Conservation (phyloP, 2,113 vertebrate genomes). For the Micronycteris hirsuta region DNA sequence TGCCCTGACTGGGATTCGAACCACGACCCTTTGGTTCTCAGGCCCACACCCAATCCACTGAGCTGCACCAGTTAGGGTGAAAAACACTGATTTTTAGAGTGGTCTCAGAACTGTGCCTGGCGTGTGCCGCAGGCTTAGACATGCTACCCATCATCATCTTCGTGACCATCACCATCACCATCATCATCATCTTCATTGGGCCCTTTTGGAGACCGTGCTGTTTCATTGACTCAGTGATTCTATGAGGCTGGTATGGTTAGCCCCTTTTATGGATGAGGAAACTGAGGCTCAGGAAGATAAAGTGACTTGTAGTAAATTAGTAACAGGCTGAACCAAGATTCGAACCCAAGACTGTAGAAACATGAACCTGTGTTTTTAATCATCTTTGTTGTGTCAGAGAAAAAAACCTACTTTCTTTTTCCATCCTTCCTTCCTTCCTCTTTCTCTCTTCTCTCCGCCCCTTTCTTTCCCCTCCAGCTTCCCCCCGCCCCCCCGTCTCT, state of each 20-base stretch:
- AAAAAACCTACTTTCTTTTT: not conserved
- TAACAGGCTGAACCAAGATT: not conserved
- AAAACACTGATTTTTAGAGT: not conserved
- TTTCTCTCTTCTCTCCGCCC: not conserved
- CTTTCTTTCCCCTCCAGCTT: too few species aligned
- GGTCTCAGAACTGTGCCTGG: not conserved
- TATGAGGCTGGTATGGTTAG: not conserved
- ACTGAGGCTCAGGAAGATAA: not conserved
- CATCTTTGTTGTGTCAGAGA: not conserved
- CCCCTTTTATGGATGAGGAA: not conserved
- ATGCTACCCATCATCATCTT: too few species aligned
- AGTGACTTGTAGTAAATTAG: not conserved
- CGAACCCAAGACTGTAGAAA: not conserved
- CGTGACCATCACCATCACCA: not conserved
- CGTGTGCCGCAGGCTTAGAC: not conserved
- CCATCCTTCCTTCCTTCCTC: not conserved
- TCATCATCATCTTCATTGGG: not conserved
- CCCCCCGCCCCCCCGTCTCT: not conserved
- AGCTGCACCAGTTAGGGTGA: too few species aligned
- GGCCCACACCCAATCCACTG: too few species aligned
- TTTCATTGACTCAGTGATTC: not conserved
- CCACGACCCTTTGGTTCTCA: too few species aligned
- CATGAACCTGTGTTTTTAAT: not conserved
- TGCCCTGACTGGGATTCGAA: too few species aligned
- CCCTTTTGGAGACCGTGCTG: not conserved